Evolutionary conservation across 2,888 invertebrate genomes (phyloP).

Genomic region (Drosophila pullipes): DNA sequence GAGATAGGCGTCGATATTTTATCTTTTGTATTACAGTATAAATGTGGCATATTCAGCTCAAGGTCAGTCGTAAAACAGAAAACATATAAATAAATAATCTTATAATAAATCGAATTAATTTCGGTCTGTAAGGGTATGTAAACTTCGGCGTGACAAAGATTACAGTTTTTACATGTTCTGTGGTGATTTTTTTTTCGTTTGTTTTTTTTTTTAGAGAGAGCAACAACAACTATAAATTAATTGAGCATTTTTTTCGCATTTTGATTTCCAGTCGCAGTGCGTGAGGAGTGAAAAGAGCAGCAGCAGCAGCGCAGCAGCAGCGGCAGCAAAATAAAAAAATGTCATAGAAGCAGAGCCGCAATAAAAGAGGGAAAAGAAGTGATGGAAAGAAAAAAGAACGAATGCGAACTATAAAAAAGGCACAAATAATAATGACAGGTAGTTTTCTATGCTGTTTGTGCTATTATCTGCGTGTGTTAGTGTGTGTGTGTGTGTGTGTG

Average conservation of each 20-base stretch:
- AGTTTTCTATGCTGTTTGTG: slow-evolving; percentile 67
- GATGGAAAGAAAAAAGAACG: slow-evolving; percentile 15
- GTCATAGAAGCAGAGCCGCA: slow-evolving; percentile 47
- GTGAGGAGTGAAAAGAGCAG: slow-evolving; percentile 42
- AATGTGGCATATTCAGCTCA: not conserved
- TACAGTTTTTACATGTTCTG: not conserved
- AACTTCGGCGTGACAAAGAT: not conserved
- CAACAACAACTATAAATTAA: slow-evolving; percentile 58
- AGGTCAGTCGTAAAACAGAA: not conserved
- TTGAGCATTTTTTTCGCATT: slow-evolving; percentile 65
- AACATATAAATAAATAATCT: not conserved
- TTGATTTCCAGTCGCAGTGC: slow-evolving; percentile 65
- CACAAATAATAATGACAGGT: slow-evolving; percentile 78
- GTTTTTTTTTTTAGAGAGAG: slow-evolving; percentile 12
- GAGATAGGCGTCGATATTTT: not conserved
- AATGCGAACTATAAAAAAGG: slow-evolving; percentile 59
- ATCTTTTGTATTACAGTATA: not conserved
- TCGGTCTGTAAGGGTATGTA: not conserved
- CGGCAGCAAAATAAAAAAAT: slow-evolving; percentile 27
- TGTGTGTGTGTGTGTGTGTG: slow-evolving; percentile 44
- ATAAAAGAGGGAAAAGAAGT: slow-evolving; percentile 15
- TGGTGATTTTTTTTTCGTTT: slow-evolving; percentile 14
- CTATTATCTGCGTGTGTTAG: slow-evolving; percentile 41
- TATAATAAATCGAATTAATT: not conserved
- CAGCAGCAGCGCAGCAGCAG: not conserved